A percentile compares a stretch with the other conserved stretches of the same genome.
phyloP scores from a whole-genome alignment of 2,113 vertebrate species.

The Eolophus roseicapilla region DNA sequence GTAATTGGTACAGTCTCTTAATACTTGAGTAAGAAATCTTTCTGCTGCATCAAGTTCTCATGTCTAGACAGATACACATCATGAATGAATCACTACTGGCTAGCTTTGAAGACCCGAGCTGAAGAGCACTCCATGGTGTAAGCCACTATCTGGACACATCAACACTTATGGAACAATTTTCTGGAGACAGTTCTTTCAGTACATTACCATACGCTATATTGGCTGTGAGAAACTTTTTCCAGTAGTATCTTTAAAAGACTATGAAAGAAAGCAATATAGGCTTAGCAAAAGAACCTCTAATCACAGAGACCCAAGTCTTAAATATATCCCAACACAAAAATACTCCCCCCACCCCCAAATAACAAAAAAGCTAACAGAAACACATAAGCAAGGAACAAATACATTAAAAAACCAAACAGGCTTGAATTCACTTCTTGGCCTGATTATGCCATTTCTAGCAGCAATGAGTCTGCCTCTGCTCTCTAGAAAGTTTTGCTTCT shows the following conservation, averaged over 20 bases:
- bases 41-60: conserved; percentile 33
- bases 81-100: conserved; percentile 25
- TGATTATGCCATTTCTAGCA: background rate
- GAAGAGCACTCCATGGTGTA: conserved; percentile 5
- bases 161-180: conserved; percentile 11
- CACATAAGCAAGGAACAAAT: background rate
- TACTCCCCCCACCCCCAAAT: fast-evolving
- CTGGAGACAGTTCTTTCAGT: conserved; percentile 3
- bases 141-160: conserved; percentile 50
- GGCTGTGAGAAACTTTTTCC: conserved; percentile 15
- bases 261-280: background rate
- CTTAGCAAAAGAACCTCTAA: background rate
- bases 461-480: background rate
- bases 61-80: conserved; percentile 52
- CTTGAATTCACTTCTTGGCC: background rate
- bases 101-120: conserved; percentile 20
- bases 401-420: background rate
- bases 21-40: conserved; percentile 10
- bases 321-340: background rate
- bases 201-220: background rate
- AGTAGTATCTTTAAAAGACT: background rate
- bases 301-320: background rate
- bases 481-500: background rate
- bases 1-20: background rate
- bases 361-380: background rate